Conservation (phyloP, 2,888 invertebrate genomes). For the Lymantria monacha region DNA sequence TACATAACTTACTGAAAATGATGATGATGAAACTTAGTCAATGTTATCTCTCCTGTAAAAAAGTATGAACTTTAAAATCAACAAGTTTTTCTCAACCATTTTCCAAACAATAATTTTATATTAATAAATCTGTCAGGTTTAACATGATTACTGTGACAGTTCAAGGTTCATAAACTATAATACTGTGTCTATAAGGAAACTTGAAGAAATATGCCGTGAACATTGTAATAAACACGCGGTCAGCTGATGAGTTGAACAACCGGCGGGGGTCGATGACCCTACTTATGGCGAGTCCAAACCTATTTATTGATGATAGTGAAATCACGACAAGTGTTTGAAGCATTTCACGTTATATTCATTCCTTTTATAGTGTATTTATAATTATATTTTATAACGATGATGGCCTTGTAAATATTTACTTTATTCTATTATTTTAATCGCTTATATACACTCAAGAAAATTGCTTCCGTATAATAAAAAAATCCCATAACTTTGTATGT, state of each 20-base stretch:
- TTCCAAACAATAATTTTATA: no score
- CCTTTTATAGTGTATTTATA: neutral
- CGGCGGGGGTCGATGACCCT: conserved; percentile 32
- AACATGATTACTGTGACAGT: neutral
- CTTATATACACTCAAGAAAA: no score
- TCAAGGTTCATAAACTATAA: neutral
- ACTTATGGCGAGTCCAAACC: conserved; percentile 30
- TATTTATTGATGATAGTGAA: conserved; percentile 34
- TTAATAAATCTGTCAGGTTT: neutral
- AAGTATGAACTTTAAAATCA: no score
- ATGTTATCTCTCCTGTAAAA: no score
- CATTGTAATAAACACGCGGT: conserved; percentile 24
- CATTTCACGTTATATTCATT: neutral
- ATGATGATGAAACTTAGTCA: no score
- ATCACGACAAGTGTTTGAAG: conserved; percentile 25
- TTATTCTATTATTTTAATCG: no score
- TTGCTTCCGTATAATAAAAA: no score
- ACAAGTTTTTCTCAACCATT: no score
- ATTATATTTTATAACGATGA: neutral
- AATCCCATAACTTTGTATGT: no score
- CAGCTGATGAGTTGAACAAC: conserved; percentile 44
- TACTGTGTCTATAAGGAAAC: conserved; percentile 3
- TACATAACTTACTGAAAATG: no score
- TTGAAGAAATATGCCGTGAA: conserved; percentile 16
- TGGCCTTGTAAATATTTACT: neutral